Evolutionary conservation across 2,113 vertebrate genomes (phyloP), one percentile per base, ranked within the genome.

Genomic region (Panthera leo): DNA sequence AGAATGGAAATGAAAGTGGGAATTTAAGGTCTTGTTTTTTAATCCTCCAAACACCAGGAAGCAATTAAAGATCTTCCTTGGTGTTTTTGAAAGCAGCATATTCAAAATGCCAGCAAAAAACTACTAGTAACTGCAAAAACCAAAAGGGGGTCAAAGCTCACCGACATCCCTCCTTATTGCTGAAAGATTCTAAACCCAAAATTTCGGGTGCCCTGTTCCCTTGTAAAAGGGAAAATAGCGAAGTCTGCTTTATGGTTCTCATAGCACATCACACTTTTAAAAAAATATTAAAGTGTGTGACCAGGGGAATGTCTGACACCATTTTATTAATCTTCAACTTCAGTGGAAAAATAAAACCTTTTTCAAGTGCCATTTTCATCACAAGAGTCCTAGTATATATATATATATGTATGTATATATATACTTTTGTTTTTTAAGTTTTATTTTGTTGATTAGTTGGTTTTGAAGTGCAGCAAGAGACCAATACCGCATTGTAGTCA

Each of bases 331-430:
- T 99, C 98, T 99, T 99, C 98, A 99, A 99, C 99, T 99, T 99
- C 99, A 99, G 99, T 99, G 99, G 99, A 99, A 99, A 99, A 99
- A 99, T 99, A 99, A 96, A 99, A 99, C 99, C 99, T 99, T 99
- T 99, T 99, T 99, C 99, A 99, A 99, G 99, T 99, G 99, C 99
- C 99, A 99, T 98, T 98, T 96, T 95, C 85, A 96, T 98, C 98
- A 96, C 61, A 98, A 98, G 98, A 98, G 97, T 97, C 98, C 97
- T 98, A 98, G 97, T 93, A 94, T 93, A 95, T 97, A 94, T 93
- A 95, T 97, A 97, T 94, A 98, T 67, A 97, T 97, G 86, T 65
- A n/a, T 71, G 48, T 31, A 27, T n/a, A 68, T 61, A 84, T 67
- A 89, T 19, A 51, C 29, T 79, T 78, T 8, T 88, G 45, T 82